Evolutionary conservation across 2,888 invertebrate genomes (phyloP), one percentile per base, ranked within the genome.

Genomic region (Gari tellinella): DNA sequence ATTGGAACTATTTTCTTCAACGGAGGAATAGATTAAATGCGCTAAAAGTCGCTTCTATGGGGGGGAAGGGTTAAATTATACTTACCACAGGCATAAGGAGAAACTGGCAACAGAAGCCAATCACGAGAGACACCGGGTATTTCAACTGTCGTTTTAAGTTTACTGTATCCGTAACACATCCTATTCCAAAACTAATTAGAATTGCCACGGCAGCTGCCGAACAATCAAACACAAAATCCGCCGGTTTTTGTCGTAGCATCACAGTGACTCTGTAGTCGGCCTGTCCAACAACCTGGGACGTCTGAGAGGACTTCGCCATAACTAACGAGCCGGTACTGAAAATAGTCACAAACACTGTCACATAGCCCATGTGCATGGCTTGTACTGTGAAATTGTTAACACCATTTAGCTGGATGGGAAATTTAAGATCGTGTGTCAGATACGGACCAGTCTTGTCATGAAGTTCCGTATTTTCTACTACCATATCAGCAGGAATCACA

Each of bases 61-160:
- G n/a, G n/a, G n/a, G n/a, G n/a, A n/a, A n/a, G n/a, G n/a, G n/a
- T n/a, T 10, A 19, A 37, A 21, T 31, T 31, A 64, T 72, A 83
- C 89, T 88, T 81, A 90, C 90, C 84, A 88, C 81, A 43, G 90
- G 91, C 87, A 90, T 89, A 26, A 91, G 75, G 51, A 91, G 84
- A 78, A 91, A 89, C 76, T 91, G 90, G 65, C 89, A 90, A 75
- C 87, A 85, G 63, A 90, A 86, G 51, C 88, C 89, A 17, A 89
- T 83, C 52, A 90, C 82, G 26, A 91, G 81, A 1, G 90, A 86
- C 43, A 89, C 85, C 0, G 90, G 90, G 66, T 86, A 86, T 76
- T 87, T 87, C 38, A 90, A 72, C 67, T 90, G 88, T 38, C 82
- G 68, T 75, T 90, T 89, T 46, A 91, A 72, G 64, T 84, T 87